Evolutionary conservation across 2,888 invertebrate genomes (phyloP), one percentile per base, ranked within the genome.

Genomic region (Zygogramma bicolorata): DNA sequence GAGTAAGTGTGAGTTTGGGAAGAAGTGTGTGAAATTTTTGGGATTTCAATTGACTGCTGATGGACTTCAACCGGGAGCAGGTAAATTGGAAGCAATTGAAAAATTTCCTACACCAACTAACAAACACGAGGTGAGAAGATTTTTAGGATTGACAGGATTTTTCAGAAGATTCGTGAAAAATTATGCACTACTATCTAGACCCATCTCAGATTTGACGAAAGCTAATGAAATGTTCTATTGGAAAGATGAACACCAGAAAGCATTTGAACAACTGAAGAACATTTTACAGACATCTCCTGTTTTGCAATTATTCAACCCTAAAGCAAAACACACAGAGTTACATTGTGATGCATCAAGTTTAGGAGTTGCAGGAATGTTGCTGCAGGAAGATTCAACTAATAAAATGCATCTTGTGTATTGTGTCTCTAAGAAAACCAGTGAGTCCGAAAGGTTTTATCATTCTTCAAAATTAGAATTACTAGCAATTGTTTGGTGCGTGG

Each of bases 11-110:
- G 58, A 58, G n/a, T 31, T 29, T 2, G 58, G 18, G 8, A 42
- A 25, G 6, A 62, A 42, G 4, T 62, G n/a, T 6, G 6, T 40
- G 25, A 62, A 62, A 62, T 40, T 40, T 42, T 34, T 42, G 29
- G 62, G 22, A 5, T 62, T 62, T n/a, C 62, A 62, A 62, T 34
- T 40, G 40, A 42, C 15, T 38, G 62, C 20, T 38, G 22, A 40
- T 25, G 20, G 40, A 7, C n/a, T 29, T 8, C 2, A 7, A 29
- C n/a, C 58, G 8, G 58, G 58, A 29, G 31, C 42, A 15, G 15
- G 15, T 15, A 42, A 42, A n/a, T n/a, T 40, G 13, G 40, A 40
- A 13, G 40, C 40, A n/a, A n/a, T 40, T 3, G n/a, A 40, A 4
- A n/a, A 42, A 0, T 18, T 42, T 42, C 15, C 42, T 7, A 1